Evolutionary conservation across 2,888 invertebrate species (phyloP).

Genomic region (Lottia gigantea): DNA sequence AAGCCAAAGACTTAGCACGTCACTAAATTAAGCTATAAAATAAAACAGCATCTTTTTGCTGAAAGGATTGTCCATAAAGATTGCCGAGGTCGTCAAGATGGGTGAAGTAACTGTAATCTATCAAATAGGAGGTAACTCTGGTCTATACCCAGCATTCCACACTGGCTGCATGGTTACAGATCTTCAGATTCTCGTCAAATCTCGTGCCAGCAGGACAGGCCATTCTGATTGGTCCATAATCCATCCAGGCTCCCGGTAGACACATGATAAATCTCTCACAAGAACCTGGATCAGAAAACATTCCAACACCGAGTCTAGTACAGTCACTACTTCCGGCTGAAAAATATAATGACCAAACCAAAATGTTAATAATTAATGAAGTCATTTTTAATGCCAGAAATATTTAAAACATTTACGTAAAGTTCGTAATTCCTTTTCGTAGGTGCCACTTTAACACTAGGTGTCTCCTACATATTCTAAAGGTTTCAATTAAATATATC

Average conservation of each 20-base stretch:
- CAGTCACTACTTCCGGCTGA: constrained; percentile 29
- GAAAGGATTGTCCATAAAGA: too few relatives aligned
- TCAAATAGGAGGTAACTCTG: not conserved
- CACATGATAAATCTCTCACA: constrained; percentile 40
- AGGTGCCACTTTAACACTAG: too few relatives aligned
- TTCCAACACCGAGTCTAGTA: constrained; percentile 30
- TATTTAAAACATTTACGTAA: too few relatives aligned
- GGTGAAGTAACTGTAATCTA: not conserved
- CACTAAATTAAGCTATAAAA: not conserved
- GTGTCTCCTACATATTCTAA: too few relatives aligned
- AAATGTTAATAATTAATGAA: too few relatives aligned
- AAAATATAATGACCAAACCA: not conserved
- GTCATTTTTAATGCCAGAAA: too few relatives aligned
- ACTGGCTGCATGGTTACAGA: constrained; percentile 37
- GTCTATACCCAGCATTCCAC: constrained; percentile 31
- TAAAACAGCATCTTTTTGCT: too few relatives aligned
- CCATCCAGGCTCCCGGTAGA: constrained; percentile 31
- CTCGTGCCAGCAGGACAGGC: constrained; percentile 37
- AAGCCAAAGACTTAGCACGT: not conserved
- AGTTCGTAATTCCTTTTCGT: too few relatives aligned
- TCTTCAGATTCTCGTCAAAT: constrained; percentile 35
- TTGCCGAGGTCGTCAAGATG: not conserved
- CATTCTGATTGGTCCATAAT: constrained; percentile 37
- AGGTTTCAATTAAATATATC: too few relatives aligned
- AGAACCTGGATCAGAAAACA: constrained; percentile 34